Base-by-base conservation (phyloP, 2,797 vertebrate genomes). In the Brotogeris chrysoptera region DNA sequence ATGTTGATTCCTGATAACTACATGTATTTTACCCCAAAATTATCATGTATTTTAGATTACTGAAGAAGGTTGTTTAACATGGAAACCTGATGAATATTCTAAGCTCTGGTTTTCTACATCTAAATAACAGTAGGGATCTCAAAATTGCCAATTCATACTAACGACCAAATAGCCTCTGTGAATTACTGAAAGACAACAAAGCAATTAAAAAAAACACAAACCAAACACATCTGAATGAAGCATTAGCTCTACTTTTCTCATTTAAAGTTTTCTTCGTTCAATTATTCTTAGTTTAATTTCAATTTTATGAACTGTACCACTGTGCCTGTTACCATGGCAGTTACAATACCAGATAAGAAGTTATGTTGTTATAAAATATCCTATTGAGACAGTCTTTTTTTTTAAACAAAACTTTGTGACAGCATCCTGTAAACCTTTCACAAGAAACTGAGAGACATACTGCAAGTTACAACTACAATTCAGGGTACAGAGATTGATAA, bases 321-420 rank as follows among this genome's bases (percentile, higher is more conserved):
- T 24, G 34, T 43, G 38, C 68, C 68, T 80, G 93, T 96, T 94
- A 80, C 93, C 80, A 95, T 80, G 74, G 86, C 30, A 92, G 10
- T 86, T 73, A 78, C 1, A 28, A 32, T 36, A 82, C 2, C 38
- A 84, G 63, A 41, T 17, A 93, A 79, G 50, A 59, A 96, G 60
- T 21, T 50, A 49, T 41, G 16, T 34, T 80, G 44, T 71, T 59
- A 63, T 38, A 43, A 80, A 81, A 39, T 17, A 85, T 2, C 25
- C 64, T 88, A 57, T 16, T 36, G 11, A 90, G 50, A 80, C 3
- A 47, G 23, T 13, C 3, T 21, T 77, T 69, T 79, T 21, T 77
- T 91, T 63, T 6, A 46, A 80, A 60, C 11, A 64, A 63, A 89
- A 81, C 55, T 90, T 80, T 71, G 44, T 78, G 43, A 80, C 27